Percentiles rank a stretch among this genome's conserved stretches.
Evolutionary conservation across 2,113 vertebrate species (phyloP).

Genomic region (Myrmecobius fasciatus): DNA sequence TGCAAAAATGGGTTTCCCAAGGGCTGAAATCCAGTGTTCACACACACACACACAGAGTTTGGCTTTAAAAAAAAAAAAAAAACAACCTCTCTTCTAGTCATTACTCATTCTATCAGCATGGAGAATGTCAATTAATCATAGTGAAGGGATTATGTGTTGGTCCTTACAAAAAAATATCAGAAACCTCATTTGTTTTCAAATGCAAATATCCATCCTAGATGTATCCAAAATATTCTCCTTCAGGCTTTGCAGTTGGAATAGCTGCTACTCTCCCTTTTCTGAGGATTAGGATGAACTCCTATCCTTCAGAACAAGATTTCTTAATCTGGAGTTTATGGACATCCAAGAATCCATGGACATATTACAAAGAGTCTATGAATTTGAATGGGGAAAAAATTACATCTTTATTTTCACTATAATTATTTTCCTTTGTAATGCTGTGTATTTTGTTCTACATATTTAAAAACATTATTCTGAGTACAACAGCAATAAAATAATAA

Average conservation of each 20-base stretch:
- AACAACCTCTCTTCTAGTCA: slow-evolving; percentile 1
- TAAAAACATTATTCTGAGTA: neutral
- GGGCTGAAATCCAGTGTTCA: slow-evolving; percentile 69
- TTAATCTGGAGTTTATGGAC: neutral
- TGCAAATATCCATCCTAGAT: slow-evolving; percentile 46
- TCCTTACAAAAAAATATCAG: slow-evolving; percentile 53
- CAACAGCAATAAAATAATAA: neutral
- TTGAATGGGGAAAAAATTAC: neutral
- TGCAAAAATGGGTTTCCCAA: slow-evolving; percentile 75
- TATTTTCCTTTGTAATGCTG: neutral
- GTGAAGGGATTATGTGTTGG: slow-evolving; percentile 55
- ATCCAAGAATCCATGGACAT: neutral
- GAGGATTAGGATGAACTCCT: slow-evolving; percentile 11
- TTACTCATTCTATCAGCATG: slow-evolving; percentile 43
- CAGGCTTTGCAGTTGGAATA: slow-evolving; percentile 20
- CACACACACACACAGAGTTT: neutral
- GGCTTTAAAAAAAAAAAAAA: slow-evolving; percentile 33
- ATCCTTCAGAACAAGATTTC: neutral
- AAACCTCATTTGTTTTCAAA: slow-evolving; percentile 56
- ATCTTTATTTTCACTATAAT: neutral
- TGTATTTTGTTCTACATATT: neutral
- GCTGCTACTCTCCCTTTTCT: slow-evolving; percentile 2
- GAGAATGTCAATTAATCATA: slow-evolving; percentile 31
- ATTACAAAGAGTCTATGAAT: neutral
- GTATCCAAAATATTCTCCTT: slow-evolving; percentile 18